phyloP scores from a whole-genome alignment of 2,797 vertebrate genomes.

The Acrossocheilus fasciatus region DNA sequence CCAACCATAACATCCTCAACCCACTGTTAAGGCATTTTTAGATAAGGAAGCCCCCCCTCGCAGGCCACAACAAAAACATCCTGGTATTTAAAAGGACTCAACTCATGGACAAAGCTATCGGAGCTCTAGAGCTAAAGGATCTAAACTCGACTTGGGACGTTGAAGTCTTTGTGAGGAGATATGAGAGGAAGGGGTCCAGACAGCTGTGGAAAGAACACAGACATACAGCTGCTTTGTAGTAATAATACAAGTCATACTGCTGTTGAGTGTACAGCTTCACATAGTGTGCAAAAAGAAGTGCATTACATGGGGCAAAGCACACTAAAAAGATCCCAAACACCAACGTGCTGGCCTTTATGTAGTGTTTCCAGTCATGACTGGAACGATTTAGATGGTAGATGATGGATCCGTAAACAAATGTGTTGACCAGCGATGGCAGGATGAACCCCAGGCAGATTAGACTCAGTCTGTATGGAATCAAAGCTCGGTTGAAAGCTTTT shows the following conservation, averaged over 20 bases:
- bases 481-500: conserved; percentile 60
- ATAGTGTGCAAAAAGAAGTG: conserved; percentile 87
- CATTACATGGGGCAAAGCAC: conserved; percentile 88
- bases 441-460: conserved; percentile 81
- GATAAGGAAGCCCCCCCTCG: conserved; percentile 18
- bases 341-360: conserved; percentile 84
- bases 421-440: conserved; percentile 81
- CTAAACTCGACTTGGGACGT: conserved; percentile 71
- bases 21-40: conserved; percentile 34
- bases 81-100: conserved; percentile 53
- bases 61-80: conserved; percentile 33
- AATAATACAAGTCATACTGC: conserved; percentile 82
- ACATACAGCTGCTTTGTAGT: conserved; percentile 85
- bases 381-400: conserved; percentile 81
- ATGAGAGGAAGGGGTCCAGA: conserved; percentile 91
- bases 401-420: conserved; percentile 85
- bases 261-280: conserved; percentile 77
- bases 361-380: conserved; percentile 81
- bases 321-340: conserved; percentile 87
- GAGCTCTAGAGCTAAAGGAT: conserved; percentile 59
- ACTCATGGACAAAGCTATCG: conserved; percentile 56
- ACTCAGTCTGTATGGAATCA: conserved; percentile 83
- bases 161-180: conserved; percentile 82
- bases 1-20: conserved; percentile 33
- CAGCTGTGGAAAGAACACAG: conserved; percentile 94